phyloP scores from a whole-genome alignment of 2,797 vertebrate species.

The Phataginus tetradactyla region DNA sequence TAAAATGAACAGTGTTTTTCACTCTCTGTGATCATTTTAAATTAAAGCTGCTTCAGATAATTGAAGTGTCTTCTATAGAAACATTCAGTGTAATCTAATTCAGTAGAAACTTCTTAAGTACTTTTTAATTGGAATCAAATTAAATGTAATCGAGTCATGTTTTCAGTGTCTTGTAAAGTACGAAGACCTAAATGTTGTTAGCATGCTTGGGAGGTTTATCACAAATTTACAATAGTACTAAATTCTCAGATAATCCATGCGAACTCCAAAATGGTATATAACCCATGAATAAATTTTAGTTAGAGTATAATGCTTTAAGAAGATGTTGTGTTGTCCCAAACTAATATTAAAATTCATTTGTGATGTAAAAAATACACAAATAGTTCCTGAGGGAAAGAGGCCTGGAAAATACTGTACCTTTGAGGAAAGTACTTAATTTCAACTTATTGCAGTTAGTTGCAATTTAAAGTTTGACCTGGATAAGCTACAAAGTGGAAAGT shows the following conservation, averaged over 20 bases:
- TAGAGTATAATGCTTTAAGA: neutral
- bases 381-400: neutral
- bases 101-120: slow-evolving; percentile 59
- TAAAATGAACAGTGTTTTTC: slow-evolving; percentile 75
- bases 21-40: slow-evolving; percentile 67
- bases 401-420: neutral
- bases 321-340: neutral
- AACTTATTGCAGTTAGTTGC: slow-evolving; percentile 10
- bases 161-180: slow-evolving; percentile 74
- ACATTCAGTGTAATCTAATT: slow-evolving; percentile 54
- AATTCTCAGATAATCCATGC: slow-evolving; percentile 23
- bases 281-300: neutral
- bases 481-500: neutral
- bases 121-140: slow-evolving; percentile 78
- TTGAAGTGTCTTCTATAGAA: slow-evolving; percentile 75
- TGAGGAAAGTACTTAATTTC: slow-evolving; percentile 28
- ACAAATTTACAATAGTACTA: slow-evolving; percentile 25
- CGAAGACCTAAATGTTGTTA: slow-evolving; percentile 53
- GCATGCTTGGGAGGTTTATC: slow-evolving; percentile 58
- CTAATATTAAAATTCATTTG: slow-evolving; percentile 8
- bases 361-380: neutral
- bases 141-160: slow-evolving; percentile 78
- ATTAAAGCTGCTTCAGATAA: slow-evolving; percentile 71
- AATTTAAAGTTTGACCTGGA: slow-evolving; percentile 5
- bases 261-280: neutral